These are phyloP conservation scores for Arizona elegans DNA, from an alignment of 2,113 vertebrate species.

Conservation along the genomic window DNA sequence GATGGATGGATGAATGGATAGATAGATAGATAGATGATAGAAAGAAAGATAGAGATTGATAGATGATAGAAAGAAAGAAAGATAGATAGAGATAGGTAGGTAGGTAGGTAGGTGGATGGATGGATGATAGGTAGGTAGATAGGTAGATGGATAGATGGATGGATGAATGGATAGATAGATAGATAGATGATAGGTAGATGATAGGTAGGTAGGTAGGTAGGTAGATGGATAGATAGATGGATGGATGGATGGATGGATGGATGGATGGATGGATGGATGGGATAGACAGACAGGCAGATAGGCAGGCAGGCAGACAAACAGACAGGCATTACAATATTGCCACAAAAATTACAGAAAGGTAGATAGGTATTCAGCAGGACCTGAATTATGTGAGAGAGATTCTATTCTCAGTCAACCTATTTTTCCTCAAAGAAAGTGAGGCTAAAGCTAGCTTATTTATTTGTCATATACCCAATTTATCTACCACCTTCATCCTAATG, in stretches of 20 bases:
- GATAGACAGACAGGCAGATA: too few relatives aligned
- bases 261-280: not conserved
- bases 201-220: too few relatives aligned
- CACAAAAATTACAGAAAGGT: not conserved
- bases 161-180: fast-evolving
- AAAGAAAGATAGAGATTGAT: fast-evolving
- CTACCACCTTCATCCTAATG: not conserved
- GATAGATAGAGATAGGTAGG: too few relatives aligned
- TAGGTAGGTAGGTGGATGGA: too few relatives aligned
- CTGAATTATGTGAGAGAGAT: not conserved
- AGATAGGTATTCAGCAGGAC: not conserved
- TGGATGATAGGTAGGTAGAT: fast-evolving
- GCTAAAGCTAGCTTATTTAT: not conserved
- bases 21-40: too few relatives aligned
- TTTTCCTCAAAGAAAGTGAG: not conserved
- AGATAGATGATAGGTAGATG: not conserved
- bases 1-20: too few relatives aligned
- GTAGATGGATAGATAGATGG: fast-evolving
- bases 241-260: not conserved
- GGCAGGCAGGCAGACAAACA: not conserved
- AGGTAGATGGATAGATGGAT: too few relatives aligned
- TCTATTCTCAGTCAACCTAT: not conserved
- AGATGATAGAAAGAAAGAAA: too few relatives aligned
- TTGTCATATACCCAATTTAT: not conserved
- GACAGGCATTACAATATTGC: not conserved